These are phyloP conservation scores for Platerodrilus igneus DNA, from an alignment of 2,888 invertebrate genomes.

Conservation along the genomic window DNA sequence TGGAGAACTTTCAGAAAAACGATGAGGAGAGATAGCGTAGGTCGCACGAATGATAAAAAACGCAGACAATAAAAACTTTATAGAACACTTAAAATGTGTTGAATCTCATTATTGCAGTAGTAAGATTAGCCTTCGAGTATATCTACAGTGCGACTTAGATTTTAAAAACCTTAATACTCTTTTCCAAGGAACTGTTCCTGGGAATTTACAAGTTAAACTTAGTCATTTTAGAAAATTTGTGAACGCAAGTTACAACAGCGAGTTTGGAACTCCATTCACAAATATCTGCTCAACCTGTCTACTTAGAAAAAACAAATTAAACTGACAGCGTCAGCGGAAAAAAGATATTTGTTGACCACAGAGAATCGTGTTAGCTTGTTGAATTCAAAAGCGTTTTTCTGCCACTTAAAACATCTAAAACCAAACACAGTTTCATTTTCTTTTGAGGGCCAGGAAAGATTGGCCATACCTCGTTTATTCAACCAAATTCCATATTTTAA, in stretches of 20 bases:
- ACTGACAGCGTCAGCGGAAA: constrained; percentile 3
- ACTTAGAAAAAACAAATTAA: constrained; percentile 6
- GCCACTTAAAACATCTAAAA: constrained; percentile 3
- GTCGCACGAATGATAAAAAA: too few relatives aligned
- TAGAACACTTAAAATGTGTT: too few relatives aligned
- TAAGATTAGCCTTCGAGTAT: constrained; percentile 9
- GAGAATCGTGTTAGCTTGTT: too few relatives aligned
- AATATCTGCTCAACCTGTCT: constrained; percentile 8
- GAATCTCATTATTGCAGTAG: constrained; percentile 12
- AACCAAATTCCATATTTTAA: constrained; percentile 15
- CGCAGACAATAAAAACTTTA: too few relatives aligned
- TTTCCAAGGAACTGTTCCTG: background rate
- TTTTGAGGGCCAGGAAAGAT: constrained; percentile 16
- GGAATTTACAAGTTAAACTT: constrained; percentile 8
- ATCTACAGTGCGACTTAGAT: constrained; percentile 12
- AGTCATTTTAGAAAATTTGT: constrained; percentile 14
- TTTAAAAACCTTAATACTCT: constrained; percentile 10
- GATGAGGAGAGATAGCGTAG: too few relatives aligned
- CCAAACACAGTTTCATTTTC: constrained; percentile 9
- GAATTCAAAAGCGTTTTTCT: constrained; percentile 12
- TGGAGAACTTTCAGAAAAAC: too few relatives aligned
- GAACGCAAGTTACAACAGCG: constrained; percentile 11
- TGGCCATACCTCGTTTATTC: constrained; percentile 12
- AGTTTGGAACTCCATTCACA: constrained; percentile 10
- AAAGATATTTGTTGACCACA: too few relatives aligned